Evolutionary conservation across 2,113 vertebrate genomes (phyloP), one percentile per base, ranked within the genome.

Genomic region (Stomatorhinus ivindoensis): DNA sequence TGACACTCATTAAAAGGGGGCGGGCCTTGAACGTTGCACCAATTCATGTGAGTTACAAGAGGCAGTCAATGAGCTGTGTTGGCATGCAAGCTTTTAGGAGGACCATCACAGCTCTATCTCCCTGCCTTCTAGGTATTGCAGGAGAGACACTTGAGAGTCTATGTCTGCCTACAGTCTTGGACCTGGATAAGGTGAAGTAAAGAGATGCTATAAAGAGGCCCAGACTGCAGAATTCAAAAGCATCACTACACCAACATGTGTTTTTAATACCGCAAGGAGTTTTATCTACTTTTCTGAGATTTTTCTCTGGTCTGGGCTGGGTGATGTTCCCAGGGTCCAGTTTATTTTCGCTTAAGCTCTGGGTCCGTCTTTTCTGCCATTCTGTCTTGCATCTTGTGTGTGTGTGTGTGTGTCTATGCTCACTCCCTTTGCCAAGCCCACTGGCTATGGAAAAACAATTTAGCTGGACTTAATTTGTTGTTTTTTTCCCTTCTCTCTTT

Each of bases 391-490:
- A 93, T 94, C 93, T 91, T 31, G 53, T 83, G 87, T 83, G 58
- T 91, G 91, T 91, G 50, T 44, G 42, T 44, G 42, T 44, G 42
- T 44, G 42, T 44, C 3, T 15, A 1, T 53, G 91, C 44, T 50
- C 42, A 2, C 90, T 92, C 89, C 89, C 91, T 90, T 92, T 93
- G 92, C 94, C 94, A 95, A 93, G 90, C 94, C 95, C 93, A 94
- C 93, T 93, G 93, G 95, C 95, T 93, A 95, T 95, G 94, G 95
- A 95, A 95, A 95, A 95, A 95, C 95, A 94, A 94, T 94, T 95
- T 95, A 94, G 93, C 94, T 94, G 94, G 93, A 92, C 94, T 95
- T 95, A 94, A 95, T 95, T 94, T 93, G 92, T 92, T 88, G 65
- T 92, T 87, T 86, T 90, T 88, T 90, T 82, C 48, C 48, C 89